Percentiles rank a stretch among this genome's conserved stretches.
Conservation (phyloP, 1,140 invertebrate genomes). For the Dermatophagoides farinae region DNA sequence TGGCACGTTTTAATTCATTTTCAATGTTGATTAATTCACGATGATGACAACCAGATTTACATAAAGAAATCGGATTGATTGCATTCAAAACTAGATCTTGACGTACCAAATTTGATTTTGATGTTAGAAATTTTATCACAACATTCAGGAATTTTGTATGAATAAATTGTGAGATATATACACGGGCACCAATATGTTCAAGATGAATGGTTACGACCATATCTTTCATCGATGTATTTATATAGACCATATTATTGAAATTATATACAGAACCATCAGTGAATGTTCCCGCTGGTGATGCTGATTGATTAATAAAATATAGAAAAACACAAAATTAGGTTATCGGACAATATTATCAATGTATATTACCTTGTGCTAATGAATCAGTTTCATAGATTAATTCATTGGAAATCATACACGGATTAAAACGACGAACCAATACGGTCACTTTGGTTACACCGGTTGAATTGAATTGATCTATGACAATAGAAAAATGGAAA, state of each 20-base stretch:
- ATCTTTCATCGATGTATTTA: not conserved
- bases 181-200: conserved; percentile 6
- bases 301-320: not conserved
- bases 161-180: conserved; percentile 1
- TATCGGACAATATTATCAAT: not conserved
- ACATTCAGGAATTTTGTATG: conserved; percentile 10
- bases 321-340: not conserved
- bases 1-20: not conserved
- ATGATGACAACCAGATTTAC: conserved; percentile 10
- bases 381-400: conserved; percentile 10
- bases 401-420: not conserved
- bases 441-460: conserved; percentile 12
- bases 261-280: not conserved
- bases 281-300: conserved; percentile 1
- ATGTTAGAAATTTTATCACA: conserved; percentile 6
- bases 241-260: not conserved
- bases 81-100: conserved; percentile 6
- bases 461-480: conserved; percentile 5
- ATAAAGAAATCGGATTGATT: conserved; percentile 7
- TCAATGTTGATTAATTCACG: conserved; percentile 2
- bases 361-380: not conserved
- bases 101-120: not conserved
- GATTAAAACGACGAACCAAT: not conserved
- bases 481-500: not conserved
- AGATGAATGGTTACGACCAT: conserved; percentile 6